A percentile compares a stretch with the other conserved stretches of the same genome.
Conservation (phyloP, 2,797 vertebrate species). For the Bovichtus variegatus region DNA sequence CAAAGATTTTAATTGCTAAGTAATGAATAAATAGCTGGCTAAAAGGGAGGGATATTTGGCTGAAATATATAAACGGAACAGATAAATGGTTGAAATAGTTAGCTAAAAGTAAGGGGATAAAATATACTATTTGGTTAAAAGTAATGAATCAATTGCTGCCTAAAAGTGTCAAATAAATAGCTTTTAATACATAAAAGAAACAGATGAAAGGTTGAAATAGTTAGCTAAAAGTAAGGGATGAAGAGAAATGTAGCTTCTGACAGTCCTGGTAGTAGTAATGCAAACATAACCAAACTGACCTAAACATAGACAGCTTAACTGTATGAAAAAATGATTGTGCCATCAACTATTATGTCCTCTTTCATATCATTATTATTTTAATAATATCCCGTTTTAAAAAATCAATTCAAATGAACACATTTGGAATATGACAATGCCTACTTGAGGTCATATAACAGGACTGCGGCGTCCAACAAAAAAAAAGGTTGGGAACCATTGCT, state of each 20-base stretch:
- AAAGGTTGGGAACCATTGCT: conserved; percentile 13
- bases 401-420: background rate
- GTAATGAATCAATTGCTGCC: background rate
- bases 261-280: background rate
- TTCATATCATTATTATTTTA: background rate
- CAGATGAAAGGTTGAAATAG: background rate
- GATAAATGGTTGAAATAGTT: no score
- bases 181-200: conserved; percentile 1
- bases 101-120: background rate
- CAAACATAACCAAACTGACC: background rate
- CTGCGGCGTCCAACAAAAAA: background rate
- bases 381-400: background rate
- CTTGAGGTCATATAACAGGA: background rate
- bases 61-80: no score
- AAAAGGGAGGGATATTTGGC: no score
- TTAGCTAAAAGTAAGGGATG: background rate
- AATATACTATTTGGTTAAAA: background rate
- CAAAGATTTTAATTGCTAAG: no score
- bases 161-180: background rate
- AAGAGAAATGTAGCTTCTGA: background rate
- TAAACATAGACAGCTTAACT: background rate
- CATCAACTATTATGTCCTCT: background rate
- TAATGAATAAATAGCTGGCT: no score
- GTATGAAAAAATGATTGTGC: background rate
- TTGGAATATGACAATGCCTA: background rate